Evolutionary conservation across 2,888 invertebrate genomes (phyloP).

Genomic region (Nezara viridula): DNA sequence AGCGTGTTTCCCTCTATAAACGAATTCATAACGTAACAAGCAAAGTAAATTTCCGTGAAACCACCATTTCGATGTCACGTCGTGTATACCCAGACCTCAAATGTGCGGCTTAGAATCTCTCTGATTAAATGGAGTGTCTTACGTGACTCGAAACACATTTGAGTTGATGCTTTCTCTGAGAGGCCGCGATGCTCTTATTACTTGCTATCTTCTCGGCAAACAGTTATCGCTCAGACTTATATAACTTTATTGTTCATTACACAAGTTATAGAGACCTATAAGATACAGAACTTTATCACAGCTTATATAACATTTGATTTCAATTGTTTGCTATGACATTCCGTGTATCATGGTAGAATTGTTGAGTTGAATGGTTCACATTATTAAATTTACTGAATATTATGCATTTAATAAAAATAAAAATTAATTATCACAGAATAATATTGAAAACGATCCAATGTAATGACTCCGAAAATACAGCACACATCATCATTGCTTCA

Average conservation of each 20-base stretch:
- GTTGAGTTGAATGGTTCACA: no score
- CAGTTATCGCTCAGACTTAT: not conserved
- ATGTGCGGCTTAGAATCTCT: not conserved
- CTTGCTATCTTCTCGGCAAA: not conserved
- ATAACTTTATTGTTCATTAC: constrained; percentile 8
- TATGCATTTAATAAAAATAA: no score
- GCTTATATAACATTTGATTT: not conserved
- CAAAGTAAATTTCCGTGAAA: not conserved
- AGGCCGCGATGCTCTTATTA: not conserved
- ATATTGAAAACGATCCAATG: no score
- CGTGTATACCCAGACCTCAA: not conserved
- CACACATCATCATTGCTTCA: no score
- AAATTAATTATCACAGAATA: no score
- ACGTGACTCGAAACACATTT: constrained; percentile 20
- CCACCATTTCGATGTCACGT: not conserved
- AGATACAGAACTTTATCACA: not conserved
- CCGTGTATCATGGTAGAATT: no score
- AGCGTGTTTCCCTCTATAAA: no score
- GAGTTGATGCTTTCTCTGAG: not conserved
- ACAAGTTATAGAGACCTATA: not conserved
- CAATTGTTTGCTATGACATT: not conserved
- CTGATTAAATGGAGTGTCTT: not conserved
- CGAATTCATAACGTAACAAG: no score
- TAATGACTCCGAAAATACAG: no score
- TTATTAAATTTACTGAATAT: no score